phyloP scores from a whole-genome alignment of 2,113 vertebrate genomes.

The Lepus americanus region DNA sequence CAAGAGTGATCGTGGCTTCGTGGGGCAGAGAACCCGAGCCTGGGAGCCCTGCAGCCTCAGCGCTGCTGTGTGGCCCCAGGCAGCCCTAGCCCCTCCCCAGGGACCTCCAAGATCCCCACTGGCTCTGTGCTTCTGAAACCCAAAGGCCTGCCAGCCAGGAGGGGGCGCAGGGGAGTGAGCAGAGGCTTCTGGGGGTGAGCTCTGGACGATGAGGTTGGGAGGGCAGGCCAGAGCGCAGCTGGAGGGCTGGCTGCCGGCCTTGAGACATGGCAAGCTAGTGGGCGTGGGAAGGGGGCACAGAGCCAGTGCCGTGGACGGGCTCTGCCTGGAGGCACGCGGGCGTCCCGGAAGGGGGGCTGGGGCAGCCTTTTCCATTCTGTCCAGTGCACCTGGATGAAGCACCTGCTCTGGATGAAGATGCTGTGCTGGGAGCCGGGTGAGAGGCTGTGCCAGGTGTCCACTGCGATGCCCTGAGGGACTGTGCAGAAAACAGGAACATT shows the following conservation, averaged over 20 bases:
- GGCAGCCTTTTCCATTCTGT: rapidly evolving
- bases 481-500: neutral
- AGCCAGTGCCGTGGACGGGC: neutral
- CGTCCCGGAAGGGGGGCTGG: neutral
- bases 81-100: neutral
- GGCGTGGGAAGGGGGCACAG: neutral
- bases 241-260: no score
- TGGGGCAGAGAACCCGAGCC: neutral
- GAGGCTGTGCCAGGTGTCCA: neutral
- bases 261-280: neutral
- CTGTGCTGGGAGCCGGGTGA: neutral
- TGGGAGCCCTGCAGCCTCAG: neutral
- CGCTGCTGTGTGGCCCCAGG: neutral
- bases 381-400: neutral
- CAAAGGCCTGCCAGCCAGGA: neutral
- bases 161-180: neutral
- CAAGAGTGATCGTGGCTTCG: neutral
- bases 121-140: neutral
- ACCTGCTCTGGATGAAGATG: neutral
- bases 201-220: neutral
- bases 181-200: neutral
- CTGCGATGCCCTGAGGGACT: neutral
- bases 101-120: neutral
- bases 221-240: neutral
- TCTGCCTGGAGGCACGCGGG: neutral